Evolutionary conservation across 1,140 invertebrate genomes (phyloP), one percentile per base, ranked within the genome.

Genomic region (Drosophila parvula): DNA sequence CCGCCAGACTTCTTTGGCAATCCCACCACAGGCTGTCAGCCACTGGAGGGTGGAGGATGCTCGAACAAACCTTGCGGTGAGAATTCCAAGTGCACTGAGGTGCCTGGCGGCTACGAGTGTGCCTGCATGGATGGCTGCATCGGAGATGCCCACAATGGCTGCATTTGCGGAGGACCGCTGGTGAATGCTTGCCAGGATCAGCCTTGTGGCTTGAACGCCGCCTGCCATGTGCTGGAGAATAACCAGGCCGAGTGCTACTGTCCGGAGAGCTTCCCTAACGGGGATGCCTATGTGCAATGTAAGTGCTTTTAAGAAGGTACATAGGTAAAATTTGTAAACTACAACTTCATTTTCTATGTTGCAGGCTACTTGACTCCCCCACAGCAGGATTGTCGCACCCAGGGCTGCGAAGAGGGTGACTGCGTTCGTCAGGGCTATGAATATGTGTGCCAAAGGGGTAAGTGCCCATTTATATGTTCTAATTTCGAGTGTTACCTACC

Each of bases 241-340:
- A 93, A 94, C 55, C 93, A 95, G 73, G 94, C 96, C 0, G 94
- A 96, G 82, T 98, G 97, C 85, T 96, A 95, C 89, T 98, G 97
- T 90, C 97, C 97, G 45, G 92, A 94, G 14, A 95, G 95, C 80
- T 96, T 94, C 92, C 96, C 97, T 32, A 93, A 95, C 53, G 97
- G 97, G 44, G 96, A 98, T 94, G 96, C 97, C 11, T 95, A 95
- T 77, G 94, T 95, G 75, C 94, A 96, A 94, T 98, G 97, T 97
- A 94, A 95, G 94, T 93, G 11, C 14, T 48, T 28, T 9, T 16
- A 5, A 6, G 14, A 16, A 11, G 16, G 9, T 9, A n/a, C n/a
- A n/a, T n/a, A 27, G 0, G 7, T 12, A 4, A 51, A 27, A 10
- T 22, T 47, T 43, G 11, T 18, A 28, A 18, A 40, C 34, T 4